A percentile compares a stretch with the other conserved stretches of the same genome.
Evolutionary conservation across 23 tunicate species (phyloP).

Genomic region (Halocynthia roretzi): DNA sequence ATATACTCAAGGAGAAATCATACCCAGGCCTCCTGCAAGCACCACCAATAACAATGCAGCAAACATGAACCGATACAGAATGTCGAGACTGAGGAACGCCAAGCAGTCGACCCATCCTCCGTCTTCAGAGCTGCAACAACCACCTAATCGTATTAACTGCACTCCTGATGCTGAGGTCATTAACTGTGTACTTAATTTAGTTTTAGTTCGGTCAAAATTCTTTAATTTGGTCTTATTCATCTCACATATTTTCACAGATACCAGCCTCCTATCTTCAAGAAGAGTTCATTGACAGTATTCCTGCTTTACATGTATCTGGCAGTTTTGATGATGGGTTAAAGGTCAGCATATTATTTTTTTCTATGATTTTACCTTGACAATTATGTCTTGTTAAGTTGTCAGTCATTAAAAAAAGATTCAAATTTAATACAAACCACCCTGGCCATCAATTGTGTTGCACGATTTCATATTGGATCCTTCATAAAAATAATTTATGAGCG

Average conservation of each 20-base stretch:
- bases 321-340: slow-evolving; percentile 17
- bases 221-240: background rate
- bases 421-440: too few relatives aligned
- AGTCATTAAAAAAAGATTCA: too few relatives aligned
- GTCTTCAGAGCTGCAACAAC: slow-evolving; percentile 44
- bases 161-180: slow-evolving; percentile 21
- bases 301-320: slow-evolving; percentile 44
- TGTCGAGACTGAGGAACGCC: slow-evolving; percentile 27
- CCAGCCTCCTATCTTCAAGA: slow-evolving; percentile 71
- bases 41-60: background rate
- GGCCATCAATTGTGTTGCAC: too few relatives aligned
- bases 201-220: background rate
- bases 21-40: slow-evolving; percentile 21
- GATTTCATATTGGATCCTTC: too few relatives aligned
- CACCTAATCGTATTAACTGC: slow-evolving; percentile 30
- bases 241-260: slow-evolving; percentile 28
- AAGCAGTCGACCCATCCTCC: slow-evolving; percentile 45
- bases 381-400: too few relatives aligned
- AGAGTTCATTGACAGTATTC: slow-evolving; percentile 77
- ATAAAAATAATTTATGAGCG: too few relatives aligned
- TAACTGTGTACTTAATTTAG: background rate
- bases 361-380: too few relatives aligned
- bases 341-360: background rate
- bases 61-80: slow-evolving; percentile 11
- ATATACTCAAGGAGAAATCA: background rate